Conservation (phyloP, 1,140 invertebrate species). For the Sycophila sp. region DNA sequence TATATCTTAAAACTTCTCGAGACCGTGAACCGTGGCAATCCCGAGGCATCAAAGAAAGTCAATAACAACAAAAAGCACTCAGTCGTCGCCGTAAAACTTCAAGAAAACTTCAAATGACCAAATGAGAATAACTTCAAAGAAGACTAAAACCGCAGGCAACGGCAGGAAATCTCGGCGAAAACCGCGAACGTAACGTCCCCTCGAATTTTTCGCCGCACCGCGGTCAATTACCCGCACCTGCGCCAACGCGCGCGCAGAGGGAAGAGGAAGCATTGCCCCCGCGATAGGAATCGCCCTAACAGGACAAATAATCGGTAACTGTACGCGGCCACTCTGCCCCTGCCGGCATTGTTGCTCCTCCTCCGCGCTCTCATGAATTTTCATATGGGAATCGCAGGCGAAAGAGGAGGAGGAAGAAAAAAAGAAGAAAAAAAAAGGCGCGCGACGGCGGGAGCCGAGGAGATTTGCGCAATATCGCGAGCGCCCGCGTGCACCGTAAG, state of each 20-base stretch:
- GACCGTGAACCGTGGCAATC: too few relatives aligned
- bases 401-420: neutral
- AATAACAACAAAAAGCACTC: too few relatives aligned
- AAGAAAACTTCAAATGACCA: too few relatives aligned
- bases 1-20: too few relatives aligned
- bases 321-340: neutral
- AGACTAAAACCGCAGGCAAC: too few relatives aligned
- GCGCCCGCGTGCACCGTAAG: neutral
- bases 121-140: too few relatives aligned
- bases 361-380: slow-evolving; percentile 22
- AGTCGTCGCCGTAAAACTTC: too few relatives aligned
- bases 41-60: too few relatives aligned
- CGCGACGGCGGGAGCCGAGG: neutral
- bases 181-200: too few relatives aligned
- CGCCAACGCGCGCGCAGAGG: neutral
- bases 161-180: too few relatives aligned
- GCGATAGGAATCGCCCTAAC: slow-evolving; percentile 11
- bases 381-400: slow-evolving; percentile 20
- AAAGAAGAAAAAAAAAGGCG: neutral
- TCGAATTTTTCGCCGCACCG: too few relatives aligned
- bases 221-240: too few relatives aligned
- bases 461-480: slow-evolving; percentile 24
- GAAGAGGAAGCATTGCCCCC: neutral
- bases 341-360: neutral
- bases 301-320: slow-evolving; percentile 1